Evolutionary conservation across 2,888 invertebrate genomes (phyloP).

Genomic region (Agonopterix arenella): DNA sequence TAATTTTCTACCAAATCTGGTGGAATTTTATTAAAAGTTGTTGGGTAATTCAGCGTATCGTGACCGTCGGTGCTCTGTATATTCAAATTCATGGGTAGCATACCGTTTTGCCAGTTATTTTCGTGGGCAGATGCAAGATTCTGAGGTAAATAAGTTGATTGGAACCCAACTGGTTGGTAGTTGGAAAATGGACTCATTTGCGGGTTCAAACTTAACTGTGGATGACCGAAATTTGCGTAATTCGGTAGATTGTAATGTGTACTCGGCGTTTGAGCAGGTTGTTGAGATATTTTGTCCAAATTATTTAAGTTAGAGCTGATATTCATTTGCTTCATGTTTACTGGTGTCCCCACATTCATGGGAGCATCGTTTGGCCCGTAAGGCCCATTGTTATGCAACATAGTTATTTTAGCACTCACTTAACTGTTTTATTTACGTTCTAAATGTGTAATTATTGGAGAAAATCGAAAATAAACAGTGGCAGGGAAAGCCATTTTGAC

Average conservation of each 20-base stretch:
- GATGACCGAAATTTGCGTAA: conserved; percentile 36
- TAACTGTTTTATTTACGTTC: conserved; percentile 8
- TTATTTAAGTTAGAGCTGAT: conserved; percentile 46
- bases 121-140: conserved; percentile 25
- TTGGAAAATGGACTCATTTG: conserved; percentile 37
- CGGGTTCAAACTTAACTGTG: conserved; percentile 30
- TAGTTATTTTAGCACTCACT: conserved; percentile 22
- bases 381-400: conserved; percentile 61
- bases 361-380: conserved; percentile 54
- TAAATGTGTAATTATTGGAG: conserved; percentile 20
- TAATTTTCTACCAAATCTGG: conserved; percentile 5
- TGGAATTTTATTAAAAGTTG: conserved; percentile 19
- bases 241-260: conserved; percentile 39
- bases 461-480: conserved; percentile 44
- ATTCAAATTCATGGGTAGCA: conserved; percentile 48
- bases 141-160: conserved; percentile 28
- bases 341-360: conserved; percentile 41
- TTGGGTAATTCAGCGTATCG: conserved; percentile 17
- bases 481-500: conserved; percentile 55
- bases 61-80: conserved; percentile 28
- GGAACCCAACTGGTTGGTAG: conserved; percentile 35
- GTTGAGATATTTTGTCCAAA: conserved; percentile 42
- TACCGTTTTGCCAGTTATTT: conserved; percentile 33
- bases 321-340: conserved; percentile 42
- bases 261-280: conserved; percentile 25